Percentiles rank a stretch among this genome's conserved stretches.
phyloP scores from a whole-genome alignment of 1,140 invertebrate species.

The Oryzaephilus surinamensis region DNA sequence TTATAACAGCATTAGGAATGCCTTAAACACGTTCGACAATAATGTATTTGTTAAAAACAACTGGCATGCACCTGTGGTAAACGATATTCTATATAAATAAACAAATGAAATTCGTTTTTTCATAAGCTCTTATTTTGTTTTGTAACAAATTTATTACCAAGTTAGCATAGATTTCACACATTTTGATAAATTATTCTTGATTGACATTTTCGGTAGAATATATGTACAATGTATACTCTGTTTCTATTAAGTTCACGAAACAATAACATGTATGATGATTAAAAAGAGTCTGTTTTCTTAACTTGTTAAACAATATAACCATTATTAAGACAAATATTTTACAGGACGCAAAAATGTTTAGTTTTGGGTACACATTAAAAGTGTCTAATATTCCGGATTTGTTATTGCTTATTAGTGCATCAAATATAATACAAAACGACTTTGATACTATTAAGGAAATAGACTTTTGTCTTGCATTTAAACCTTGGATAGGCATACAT shows the following conservation, averaged over 20 bases:
- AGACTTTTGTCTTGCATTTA: constrained; percentile 28
- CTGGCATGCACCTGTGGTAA: constrained; percentile 30
- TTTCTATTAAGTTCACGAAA: no score
- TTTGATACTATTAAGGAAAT: constrained; percentile 22
- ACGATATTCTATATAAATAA: constrained; percentile 2
- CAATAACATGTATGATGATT: no score
- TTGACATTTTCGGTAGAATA: no score
- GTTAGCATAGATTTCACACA: no score
- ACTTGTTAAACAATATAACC: no score
- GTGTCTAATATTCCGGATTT: constrained; percentile 28
- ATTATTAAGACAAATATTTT: constrained; percentile 1
- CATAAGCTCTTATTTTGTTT: no score
- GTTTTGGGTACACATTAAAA: constrained; percentile 27
- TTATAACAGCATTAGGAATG: constrained; percentile 24
- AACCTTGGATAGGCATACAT: constrained; percentile 30
- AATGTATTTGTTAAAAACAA: constrained; percentile 32
- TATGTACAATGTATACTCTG: no score
- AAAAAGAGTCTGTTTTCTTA: no score
- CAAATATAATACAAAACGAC: constrained; percentile 27
- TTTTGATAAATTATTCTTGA: not conserved
- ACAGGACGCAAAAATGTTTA: constrained; percentile 30
- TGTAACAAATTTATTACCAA: no score
- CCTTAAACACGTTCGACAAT: constrained; percentile 20
- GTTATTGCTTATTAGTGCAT: constrained; percentile 24
- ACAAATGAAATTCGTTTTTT: no score